A percentile compares a stretch with the other conserved stretches of the same genome.
Evolutionary conservation across 2,113 vertebrate species (phyloP).

Genomic region (Herpailurus yagouaroundi): DNA sequence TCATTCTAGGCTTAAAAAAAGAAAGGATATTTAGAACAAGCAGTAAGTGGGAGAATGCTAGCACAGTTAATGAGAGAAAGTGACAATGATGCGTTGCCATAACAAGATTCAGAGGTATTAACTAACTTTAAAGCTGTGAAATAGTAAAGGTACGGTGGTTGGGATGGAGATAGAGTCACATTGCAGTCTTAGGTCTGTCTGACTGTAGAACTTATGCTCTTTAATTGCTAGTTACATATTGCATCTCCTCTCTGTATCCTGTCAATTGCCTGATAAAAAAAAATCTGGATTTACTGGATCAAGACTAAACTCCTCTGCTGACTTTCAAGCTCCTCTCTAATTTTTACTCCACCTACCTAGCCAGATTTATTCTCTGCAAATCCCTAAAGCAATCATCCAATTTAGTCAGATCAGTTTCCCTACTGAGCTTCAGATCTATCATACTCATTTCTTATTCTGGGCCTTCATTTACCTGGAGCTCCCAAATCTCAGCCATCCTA

Average conservation of each 20-base stretch:
- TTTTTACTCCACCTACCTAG: conserved; percentile 7
- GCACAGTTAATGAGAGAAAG: conserved; percentile 11
- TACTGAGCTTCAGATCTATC: background rate
- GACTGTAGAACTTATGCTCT: background rate
- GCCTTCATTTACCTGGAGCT: background rate
- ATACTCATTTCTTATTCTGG: conserved; percentile 23
- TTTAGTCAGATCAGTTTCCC: conserved; percentile 30
- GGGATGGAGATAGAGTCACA: background rate
- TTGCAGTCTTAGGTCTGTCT: background rate
- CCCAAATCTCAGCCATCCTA: background rate
- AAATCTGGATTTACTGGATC: conserved; percentile 27
- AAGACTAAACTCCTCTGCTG: conserved; percentile 2
- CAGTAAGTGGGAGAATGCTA: background rate
- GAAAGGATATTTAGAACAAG: conserved; percentile 28
- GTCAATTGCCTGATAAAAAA: conserved; percentile 29
- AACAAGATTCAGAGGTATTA: conserved; percentile 5
- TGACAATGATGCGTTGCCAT: background rate
- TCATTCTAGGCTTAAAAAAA: conserved; percentile 9
- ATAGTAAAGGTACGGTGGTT: background rate
- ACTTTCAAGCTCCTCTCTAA: background rate
- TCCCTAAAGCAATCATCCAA: background rate
- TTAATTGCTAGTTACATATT: conserved; percentile 9
- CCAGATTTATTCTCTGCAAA: background rate
- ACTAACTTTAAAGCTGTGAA: conserved; percentile 29
- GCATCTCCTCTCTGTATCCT: background rate